Conservation (phyloP, 92 coral and sea anemone species). For the Muricea muricata region DNA sequence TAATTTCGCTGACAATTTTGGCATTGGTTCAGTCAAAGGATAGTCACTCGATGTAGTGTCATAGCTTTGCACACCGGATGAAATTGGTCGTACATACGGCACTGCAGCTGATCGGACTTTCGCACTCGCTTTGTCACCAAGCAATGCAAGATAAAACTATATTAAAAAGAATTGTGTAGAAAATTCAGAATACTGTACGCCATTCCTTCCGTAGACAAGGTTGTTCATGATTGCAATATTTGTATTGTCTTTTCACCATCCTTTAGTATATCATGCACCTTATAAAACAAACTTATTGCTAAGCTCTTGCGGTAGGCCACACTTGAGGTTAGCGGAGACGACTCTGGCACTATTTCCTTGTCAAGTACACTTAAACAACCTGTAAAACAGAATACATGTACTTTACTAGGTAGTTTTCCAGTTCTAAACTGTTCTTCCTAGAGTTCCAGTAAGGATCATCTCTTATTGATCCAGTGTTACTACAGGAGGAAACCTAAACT, state of each 20-base stretch:
- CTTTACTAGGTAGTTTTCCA: not conserved
- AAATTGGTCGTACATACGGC: constrained; percentile 78
- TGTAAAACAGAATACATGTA: not conserved
- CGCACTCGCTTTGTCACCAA: constrained; percentile 83
- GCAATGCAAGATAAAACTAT: constrained; percentile 77
- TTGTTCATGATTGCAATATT: too few relatives aligned
- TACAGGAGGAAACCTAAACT: constrained; percentile 7
- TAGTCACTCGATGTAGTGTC: constrained; percentile 66
- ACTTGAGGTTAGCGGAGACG: not conserved
- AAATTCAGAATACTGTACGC: too few relatives aligned
- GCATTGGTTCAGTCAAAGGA: constrained; percentile 81
- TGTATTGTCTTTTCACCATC: too few relatives aligned
- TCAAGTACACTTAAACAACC: constrained; percentile 16
- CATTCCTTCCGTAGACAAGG: too few relatives aligned
- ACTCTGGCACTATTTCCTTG: constrained; percentile 12
- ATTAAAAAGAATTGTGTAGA: not conserved
- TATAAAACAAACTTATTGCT: constrained; percentile 12
- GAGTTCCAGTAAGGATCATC: not conserved
- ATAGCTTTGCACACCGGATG: constrained; percentile 80
- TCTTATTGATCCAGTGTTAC: not conserved
- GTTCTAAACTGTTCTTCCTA: not conserved
- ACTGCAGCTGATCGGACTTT: constrained; percentile 85
- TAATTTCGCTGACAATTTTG: constrained; percentile 75
- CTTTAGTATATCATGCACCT: not conserved
- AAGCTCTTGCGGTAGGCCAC: constrained; percentile 18